These are phyloP conservation scores for Pemphredon lugubris DNA, from an alignment of 2,888 invertebrate genomes.

Conservation along the genomic window DNA sequence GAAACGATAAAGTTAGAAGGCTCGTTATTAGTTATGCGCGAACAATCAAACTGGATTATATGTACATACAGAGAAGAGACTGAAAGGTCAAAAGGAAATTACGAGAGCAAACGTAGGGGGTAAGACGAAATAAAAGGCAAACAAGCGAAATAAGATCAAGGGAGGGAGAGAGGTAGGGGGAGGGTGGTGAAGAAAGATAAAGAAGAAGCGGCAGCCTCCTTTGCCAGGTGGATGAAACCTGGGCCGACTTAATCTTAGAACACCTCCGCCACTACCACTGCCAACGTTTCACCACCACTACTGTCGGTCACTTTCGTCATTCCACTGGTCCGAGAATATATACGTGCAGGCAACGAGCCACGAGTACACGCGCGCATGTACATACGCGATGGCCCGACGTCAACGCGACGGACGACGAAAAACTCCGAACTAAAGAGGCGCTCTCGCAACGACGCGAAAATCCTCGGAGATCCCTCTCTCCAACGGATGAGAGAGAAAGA, in stretches of 20 bases:
- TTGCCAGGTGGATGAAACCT: conserved; percentile 62
- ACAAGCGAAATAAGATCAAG: not conserved
- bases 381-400: not conserved
- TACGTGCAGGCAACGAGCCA: not conserved
- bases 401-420: not conserved
- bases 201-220: conserved; percentile 43
- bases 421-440: not conserved
- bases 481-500: not conserved
- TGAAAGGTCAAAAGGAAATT: too few species aligned
- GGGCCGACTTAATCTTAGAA: conserved; percentile 70
- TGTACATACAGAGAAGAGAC: too few species aligned
- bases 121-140: not conserved
- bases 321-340: conserved; percentile 1
- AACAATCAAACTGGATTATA: too few species aligned
- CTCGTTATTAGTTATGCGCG: too few species aligned
- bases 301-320: conserved; percentile 32
- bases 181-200: conserved; percentile 33
- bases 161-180: not conserved
- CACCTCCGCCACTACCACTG: conserved; percentile 41
- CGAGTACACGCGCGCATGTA: not conserved
- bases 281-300: conserved; percentile 40
- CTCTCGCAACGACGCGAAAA: not conserved
- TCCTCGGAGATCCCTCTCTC: not conserved
- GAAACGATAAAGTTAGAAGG: too few species aligned
- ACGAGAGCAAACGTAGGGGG: not conserved